Evolutionary conservation across 2,113 vertebrate species (phyloP), one percentile per base, ranked within the genome.

Genomic region (Dicrurus megarhynchus): DNA sequence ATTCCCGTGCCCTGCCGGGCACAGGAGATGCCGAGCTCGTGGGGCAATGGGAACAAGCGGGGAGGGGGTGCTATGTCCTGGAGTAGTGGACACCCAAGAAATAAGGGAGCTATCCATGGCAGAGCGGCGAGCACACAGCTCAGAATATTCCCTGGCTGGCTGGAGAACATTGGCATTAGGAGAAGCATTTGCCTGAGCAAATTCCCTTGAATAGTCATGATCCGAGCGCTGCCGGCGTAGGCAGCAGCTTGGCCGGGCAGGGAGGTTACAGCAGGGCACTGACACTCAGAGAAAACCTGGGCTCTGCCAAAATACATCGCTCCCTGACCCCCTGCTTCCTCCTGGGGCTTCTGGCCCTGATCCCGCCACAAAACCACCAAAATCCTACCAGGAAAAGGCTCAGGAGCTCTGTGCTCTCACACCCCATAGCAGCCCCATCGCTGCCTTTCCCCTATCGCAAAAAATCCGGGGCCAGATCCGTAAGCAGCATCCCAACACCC

Each of bases 351-450:
- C 65, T 79, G 79, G n/a, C 33, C 46, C 67, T 4, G 3, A 13
- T 39, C 35, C 35, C 16, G 30, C 8, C 28, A 39, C 79, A 22
- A 84, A 42, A 22, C 24, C 3, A 4, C 69, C 17, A 0, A 41
- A 83, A 75, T 21, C 4, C 0, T 6, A 8, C 39, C 52, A 0
- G 0, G 11, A 1, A 2, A 53, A 60, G 2, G 7, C 21, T 47
- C n/a, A 5, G 27, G 5, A 79, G 55, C 46, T 5, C 47, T 18
- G 16, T 32, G 60, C 30, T 63, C 49, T 37, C 52, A 7, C 1
- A 3, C 13, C 27, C 57, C 74, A 8, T 1, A 3, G 65, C 75
- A 65, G 69, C 64, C 26, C 28, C 10, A n/a, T 0, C 20, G 32
- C 61, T 59, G 46, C 22, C 33, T 28, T 37, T 16, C 37, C 59